Base-by-base conservation (phyloP, 2,113 vertebrate genomes). In the Oreochromis aureus region DNA sequence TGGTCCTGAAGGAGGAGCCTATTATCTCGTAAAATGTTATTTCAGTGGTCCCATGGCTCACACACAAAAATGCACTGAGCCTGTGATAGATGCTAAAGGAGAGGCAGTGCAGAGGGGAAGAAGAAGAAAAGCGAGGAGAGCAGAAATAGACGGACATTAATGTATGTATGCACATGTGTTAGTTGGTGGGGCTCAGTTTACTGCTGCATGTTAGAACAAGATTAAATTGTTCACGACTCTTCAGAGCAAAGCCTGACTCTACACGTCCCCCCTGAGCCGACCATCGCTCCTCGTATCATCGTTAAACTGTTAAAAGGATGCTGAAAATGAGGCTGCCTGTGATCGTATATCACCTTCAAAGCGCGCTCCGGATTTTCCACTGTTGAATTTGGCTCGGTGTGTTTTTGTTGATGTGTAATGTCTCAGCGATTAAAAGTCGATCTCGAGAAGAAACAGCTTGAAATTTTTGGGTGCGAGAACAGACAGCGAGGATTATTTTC, bases 1-100 rank as follows among this genome's bases (percentile, higher is more conserved):
- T 81, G 80, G 87, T 39, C 18, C 10, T 55, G 83, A 79, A 79
- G 94, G 93, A 94, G 89, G 91, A 91, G 92, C 85, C 85, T 79
- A 71, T 89, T 92, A 90, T 92, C 86, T 95, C 93, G 90, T 94
- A 93, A 95, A 94, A 96, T 94, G 90, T 94, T 90, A 83, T 87
- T 94, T 89, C 71, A 91, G 30, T 91, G 69, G 88, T 87, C 84
- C 83, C 85, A 10, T 66, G 32, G 32, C 78, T 53, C 55, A 6
- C 85, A 53, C 79, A 15, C 53, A 79, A 78, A 78, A 30, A 51
- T 78, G 71, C 58, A 80, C 76, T 59, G 73, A 87, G 82, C 27
- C 80, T 48, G 51, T 59, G 78, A 80, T 86, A 71, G 87, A 83
- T 15, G 24, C 56, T 66, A 73, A 54, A 84, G 79, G 69, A 56